Conservation (phyloP, 2,797 vertebrate genomes). For the Pipistrellus pipistrellus region DNA sequence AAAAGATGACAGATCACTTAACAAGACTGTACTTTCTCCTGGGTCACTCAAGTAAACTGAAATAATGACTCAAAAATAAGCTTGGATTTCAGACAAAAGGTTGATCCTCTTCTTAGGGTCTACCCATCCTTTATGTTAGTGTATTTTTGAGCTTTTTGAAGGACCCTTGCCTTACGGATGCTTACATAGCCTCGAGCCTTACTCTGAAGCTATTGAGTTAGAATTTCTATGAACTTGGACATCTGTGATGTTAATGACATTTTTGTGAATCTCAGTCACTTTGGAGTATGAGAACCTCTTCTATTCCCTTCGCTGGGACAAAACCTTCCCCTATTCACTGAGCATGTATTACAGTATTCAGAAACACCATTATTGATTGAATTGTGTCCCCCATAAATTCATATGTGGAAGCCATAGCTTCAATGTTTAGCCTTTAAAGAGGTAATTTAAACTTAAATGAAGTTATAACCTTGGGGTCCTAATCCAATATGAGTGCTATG, state of each 20-base stretch:
- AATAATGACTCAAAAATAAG: neutral
- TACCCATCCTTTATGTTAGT: neutral
- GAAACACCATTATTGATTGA: neutral
- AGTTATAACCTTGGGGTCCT: neutral
- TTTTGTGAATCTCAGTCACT: neutral
- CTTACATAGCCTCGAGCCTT: neutral
- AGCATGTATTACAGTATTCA: neutral
- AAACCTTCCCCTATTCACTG: neutral
- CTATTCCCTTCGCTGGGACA: neutral
- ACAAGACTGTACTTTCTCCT: neutral
- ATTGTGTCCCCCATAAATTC: neutral
- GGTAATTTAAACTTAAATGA: neutral
- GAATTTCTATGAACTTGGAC: neutral
- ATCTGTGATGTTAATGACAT: neutral
- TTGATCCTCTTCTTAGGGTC: neutral
- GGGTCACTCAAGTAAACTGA: neutral
- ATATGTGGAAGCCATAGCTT: neutral
- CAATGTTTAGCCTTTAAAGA: neutral
- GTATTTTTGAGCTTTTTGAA: neutral
- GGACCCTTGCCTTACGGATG: neutral
- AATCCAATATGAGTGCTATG: neutral
- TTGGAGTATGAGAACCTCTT: neutral
- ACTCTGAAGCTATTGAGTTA: neutral
- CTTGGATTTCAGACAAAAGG: neutral
- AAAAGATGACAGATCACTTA: neutral